These are phyloP conservation scores for Aspidoscelis tigris DNA, from an alignment of 2,113 vertebrate species.

Conservation along the genomic window DNA sequence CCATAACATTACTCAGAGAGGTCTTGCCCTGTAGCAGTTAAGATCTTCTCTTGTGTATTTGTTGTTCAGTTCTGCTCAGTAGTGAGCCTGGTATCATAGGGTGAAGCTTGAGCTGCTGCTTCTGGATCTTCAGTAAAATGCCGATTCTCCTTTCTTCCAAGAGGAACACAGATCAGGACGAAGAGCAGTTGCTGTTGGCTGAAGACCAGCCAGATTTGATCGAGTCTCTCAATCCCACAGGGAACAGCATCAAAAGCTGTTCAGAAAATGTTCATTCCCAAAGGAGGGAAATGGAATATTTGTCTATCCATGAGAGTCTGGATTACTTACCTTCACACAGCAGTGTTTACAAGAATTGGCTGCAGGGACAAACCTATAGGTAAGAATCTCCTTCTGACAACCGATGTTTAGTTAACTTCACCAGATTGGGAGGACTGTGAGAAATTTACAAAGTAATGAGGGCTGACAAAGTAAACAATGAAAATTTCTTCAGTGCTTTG, in stretches of 20 bases:
- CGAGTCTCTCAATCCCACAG: conserved; percentile 31
- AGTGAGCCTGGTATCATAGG: not conserved
- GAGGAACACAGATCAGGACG: not conserved
- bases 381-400: conserved; percentile 21
- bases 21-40: not conserved
- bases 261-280: not conserved
- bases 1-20: conserved; percentile 26
- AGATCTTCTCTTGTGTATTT: not conserved
- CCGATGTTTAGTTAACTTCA: not conserved
- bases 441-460: not conserved
- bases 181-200: conserved; percentile 46
- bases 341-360: conserved; percentile 54
- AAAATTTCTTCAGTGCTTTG: too few relatives aligned
- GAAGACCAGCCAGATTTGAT: conserved; percentile 43
- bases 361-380: conserved; percentile 50
- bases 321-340: conserved; percentile 66
- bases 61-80: not conserved
- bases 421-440: not conserved
- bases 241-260: not conserved
- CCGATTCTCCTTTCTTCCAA: conserved; percentile 27
- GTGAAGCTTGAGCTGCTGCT: not conserved
- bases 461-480: not conserved
- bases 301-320: conserved; percentile 42
- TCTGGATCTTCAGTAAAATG: conserved; percentile 13
- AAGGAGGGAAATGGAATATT: conserved; percentile 37